phyloP scores from a whole-genome alignment of 2,888 invertebrate genomes.

The Drosophila algonquin region DNA sequence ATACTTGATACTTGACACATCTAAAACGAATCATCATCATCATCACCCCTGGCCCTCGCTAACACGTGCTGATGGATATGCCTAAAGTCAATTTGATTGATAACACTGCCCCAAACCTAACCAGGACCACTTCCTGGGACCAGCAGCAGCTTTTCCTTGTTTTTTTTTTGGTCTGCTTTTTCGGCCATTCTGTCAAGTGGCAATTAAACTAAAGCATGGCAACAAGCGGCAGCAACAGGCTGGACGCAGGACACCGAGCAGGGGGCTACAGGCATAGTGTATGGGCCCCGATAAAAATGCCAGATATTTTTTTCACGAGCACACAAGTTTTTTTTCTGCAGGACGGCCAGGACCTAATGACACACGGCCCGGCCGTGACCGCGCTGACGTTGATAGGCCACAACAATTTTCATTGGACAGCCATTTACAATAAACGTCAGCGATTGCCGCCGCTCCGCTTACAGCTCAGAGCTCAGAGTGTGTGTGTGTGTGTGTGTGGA shows the following conservation, averaged over 20 bases:
- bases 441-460: slow-evolving; percentile 44
- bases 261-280: slow-evolving; percentile 11
- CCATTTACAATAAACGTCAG: slow-evolving; percentile 80
- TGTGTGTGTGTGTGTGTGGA: not conserved
- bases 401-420: slow-evolving; percentile 80
- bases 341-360: slow-evolving; percentile 61
- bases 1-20: not conserved
- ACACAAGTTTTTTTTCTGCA: slow-evolving; percentile 40
- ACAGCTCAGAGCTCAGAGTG: too few species aligned
- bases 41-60: slow-evolving; percentile 9
- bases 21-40: slow-evolving; percentile 6
- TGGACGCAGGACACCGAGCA: slow-evolving; percentile 46
- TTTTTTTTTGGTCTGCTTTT: slow-evolving; percentile 22
- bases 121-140: slow-evolving; percentile 10
- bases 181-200: slow-evolving; percentile 70
- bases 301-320: slow-evolving; percentile 60
- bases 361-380: slow-evolving; percentile 57
- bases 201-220: slow-evolving; percentile 75
- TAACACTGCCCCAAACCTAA: slow-evolving; percentile 39
- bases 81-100: slow-evolving; percentile 70
- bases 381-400: slow-evolving; percentile 78
- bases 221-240: slow-evolving; percentile 51
- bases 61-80: slow-evolving; percentile 44
- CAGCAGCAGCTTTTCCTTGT: slow-evolving; percentile 30
- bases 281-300: slow-evolving; percentile 62